A percentile compares a stretch with the other conserved stretches of the same genome.
phyloP scores from a whole-genome alignment of 2,113 vertebrate species.

The Labeo rohita region DNA sequence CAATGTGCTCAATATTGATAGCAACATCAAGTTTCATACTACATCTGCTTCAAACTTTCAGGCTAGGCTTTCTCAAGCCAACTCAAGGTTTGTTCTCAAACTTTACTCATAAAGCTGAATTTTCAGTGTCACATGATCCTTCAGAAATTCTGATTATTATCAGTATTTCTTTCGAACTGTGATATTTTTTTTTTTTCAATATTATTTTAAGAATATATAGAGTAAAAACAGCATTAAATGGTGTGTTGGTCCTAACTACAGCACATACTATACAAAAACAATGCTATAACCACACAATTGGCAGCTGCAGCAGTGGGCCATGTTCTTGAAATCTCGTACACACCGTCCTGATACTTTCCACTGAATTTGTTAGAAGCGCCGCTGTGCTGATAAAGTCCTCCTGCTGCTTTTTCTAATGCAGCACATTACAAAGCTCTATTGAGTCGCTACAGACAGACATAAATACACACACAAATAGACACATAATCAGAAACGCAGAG shows the following conservation, averaged over 20 bases:
- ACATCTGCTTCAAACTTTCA: too few species aligned
- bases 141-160: too few species aligned
- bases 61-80: too few species aligned
- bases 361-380: background rate
- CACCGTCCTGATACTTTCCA: background rate
- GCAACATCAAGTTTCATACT: too few species aligned
- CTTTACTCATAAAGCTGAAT: too few species aligned
- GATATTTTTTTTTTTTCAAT: too few species aligned
- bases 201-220: too few species aligned
- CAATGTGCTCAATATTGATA: too few species aligned
- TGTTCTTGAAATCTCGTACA: background rate
- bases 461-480: conserved; percentile 1
- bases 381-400: conserved; percentile 4
- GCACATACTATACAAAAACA: background rate
- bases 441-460: background rate
- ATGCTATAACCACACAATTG: background rate
- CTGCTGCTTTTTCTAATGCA: conserved; percentile 4
- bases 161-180: too few species aligned
- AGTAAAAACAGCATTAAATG: too few species aligned
- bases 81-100: too few species aligned
- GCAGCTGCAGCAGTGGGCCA: background rate
- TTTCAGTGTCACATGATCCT: too few species aligned
- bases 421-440: conserved; percentile 14
- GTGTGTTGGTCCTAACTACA: background rate
- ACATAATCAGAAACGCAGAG: conserved; percentile 9